These are phyloP conservation scores for Gouania willdenowi DNA, from an alignment of 2,797 vertebrate species.

Conservation along the genomic window DNA sequence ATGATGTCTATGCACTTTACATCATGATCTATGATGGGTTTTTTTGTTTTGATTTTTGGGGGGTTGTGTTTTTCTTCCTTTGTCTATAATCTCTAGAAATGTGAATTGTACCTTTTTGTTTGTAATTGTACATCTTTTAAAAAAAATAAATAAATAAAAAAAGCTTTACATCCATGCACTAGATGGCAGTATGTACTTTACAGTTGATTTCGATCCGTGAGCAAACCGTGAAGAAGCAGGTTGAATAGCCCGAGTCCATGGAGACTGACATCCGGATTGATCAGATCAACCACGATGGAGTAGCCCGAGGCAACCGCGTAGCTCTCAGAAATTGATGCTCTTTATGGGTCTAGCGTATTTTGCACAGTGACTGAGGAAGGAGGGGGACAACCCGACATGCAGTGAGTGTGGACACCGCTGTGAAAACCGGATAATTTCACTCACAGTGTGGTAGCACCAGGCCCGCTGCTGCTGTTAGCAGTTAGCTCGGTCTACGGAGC, in stretches of 20 bases:
- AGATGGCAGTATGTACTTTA: too few relatives aligned
- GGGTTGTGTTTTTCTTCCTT: too few relatives aligned
- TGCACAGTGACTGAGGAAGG: slow-evolving; percentile 1
- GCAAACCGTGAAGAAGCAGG: too few relatives aligned
- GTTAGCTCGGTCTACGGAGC: slow-evolving; percentile 7
- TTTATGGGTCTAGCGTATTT: background rate
- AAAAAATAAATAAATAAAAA: too few relatives aligned
- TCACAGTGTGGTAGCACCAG: slow-evolving; percentile 16
- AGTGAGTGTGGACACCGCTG: slow-evolving; percentile 50
- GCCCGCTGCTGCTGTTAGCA: slow-evolving; percentile 33
- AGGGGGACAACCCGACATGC: slow-evolving; percentile 39
- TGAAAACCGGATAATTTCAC: slow-evolving; percentile 16
- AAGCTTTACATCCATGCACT: too few relatives aligned
- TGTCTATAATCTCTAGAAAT: too few relatives aligned
- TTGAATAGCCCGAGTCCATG: slow-evolving; percentile 14
- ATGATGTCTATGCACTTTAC: too few relatives aligned
- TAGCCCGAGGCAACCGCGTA: background rate
- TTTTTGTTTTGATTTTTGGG: too few relatives aligned
- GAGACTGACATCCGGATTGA: slow-evolving; percentile 13
- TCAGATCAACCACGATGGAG: slow-evolving; percentile 37
- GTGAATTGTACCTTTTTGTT: too few relatives aligned
- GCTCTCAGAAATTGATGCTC: background rate
- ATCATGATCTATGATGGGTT: too few relatives aligned
- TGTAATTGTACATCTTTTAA: too few relatives aligned
- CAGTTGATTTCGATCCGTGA: too few relatives aligned